A percentile compares a stretch with the other conserved stretches of the same genome.
Evolutionary conservation across 1,140 invertebrate species (phyloP).

Genomic region (Neocloeon triangulifer): DNA sequence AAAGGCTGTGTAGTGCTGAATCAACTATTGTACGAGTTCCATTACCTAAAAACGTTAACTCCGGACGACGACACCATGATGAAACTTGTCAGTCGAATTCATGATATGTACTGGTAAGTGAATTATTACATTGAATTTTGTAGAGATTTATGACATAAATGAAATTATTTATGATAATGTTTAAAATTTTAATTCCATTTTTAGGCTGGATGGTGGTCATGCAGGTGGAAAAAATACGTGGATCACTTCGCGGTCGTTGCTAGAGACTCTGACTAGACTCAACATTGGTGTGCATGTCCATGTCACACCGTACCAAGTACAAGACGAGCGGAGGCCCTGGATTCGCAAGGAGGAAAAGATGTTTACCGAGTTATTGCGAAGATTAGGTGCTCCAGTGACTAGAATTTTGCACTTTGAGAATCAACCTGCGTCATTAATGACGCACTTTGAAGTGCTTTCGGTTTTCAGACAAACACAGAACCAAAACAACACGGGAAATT

Average conservation of each 20-base stretch:
- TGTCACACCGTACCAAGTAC: constrained; percentile 64
- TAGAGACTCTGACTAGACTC: constrained; percentile 42
- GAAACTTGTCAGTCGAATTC: constrained; percentile 32
- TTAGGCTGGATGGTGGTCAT: constrained; percentile 72
- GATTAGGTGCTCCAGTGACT: constrained; percentile 32
- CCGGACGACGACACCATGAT: constrained; percentile 26
- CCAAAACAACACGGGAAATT: too few relatives aligned
- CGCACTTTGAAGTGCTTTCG: constrained; percentile 44
- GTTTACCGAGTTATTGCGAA: constrained; percentile 40
- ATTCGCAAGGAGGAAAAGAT: constrained; percentile 55
- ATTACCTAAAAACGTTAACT: constrained; percentile 38
- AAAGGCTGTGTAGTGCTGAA: constrained; percentile 83
- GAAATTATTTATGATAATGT: too few relatives aligned
- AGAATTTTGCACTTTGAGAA: constrained; percentile 40
- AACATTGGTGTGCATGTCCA: constrained; percentile 44
- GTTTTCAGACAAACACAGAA: constrained; percentile 19
- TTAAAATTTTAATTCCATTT: too few relatives aligned
- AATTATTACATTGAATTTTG: too few relatives aligned
- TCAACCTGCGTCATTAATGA: constrained; percentile 29
- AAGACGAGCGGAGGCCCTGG: constrained; percentile 50
- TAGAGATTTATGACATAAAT: too few relatives aligned
- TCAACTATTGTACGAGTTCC: constrained; percentile 67
- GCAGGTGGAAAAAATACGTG: constrained; percentile 60
- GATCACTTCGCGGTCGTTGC: constrained; percentile 45
- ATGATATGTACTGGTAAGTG: constrained; percentile 66